These are phyloP conservation scores for Pachymerium ferrugineum DNA, from an alignment of 2,888 invertebrate genomes.

Conservation along the genomic window DNA sequence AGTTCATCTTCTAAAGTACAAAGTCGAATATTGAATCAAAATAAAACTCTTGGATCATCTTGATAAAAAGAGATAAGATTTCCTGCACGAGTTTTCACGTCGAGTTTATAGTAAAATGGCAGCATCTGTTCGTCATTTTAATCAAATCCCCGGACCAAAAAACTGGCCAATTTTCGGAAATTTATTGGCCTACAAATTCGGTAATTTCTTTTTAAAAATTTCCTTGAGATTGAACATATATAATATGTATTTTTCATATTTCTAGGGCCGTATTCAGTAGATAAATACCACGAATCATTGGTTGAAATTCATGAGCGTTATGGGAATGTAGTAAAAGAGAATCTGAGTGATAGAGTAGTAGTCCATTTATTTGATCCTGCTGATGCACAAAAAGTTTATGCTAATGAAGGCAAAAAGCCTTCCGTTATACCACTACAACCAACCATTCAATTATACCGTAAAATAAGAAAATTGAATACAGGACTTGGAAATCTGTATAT, in stretches of 20 bases:
- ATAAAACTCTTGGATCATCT: too few species aligned
- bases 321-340: conserved; percentile 52
- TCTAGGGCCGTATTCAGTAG: conserved; percentile 34
- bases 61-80: too few species aligned
- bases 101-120: neutral
- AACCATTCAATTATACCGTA: conserved; percentile 51
- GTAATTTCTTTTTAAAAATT: conserved; percentile 33
- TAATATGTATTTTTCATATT: neutral
- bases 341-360: conserved; percentile 48
- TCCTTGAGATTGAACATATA: neutral
- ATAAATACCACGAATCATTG: conserved; percentile 23
- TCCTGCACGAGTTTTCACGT: too few species aligned
- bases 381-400: conserved; percentile 50
- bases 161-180: conserved; percentile 45
- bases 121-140: conserved; percentile 39
- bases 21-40: too few species aligned
- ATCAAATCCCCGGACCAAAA: conserved; percentile 44
- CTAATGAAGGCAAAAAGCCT: conserved; percentile 52
- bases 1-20: too few species aligned
- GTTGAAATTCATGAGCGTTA: conserved; percentile 47
- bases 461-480: conserved; percentile 50
- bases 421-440: conserved; percentile 52
- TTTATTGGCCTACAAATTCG: conserved; percentile 41
- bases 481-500: conserved; percentile 55
- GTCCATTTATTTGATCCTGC: conserved; percentile 54